Base-by-base conservation (phyloP, 2,113 vertebrate genomes). In the Gopherus flavomarginatus region DNA sequence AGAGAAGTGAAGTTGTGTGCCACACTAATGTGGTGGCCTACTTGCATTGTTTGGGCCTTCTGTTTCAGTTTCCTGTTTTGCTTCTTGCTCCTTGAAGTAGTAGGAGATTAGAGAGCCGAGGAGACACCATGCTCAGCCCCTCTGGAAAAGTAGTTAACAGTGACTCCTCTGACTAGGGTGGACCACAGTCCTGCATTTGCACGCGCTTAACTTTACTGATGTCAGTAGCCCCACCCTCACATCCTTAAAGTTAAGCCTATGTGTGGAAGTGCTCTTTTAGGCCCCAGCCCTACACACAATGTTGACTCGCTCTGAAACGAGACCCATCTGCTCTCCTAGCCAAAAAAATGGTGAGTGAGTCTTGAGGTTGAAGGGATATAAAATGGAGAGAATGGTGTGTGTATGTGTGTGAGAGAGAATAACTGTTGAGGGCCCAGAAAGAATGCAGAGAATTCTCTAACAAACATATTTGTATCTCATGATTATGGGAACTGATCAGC, bases 1-100 rank as follows among this genome's bases (percentile, higher is more conserved):
- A 86, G 86, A 91, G 88, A 95, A 81, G 31, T 92, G 90, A 88
- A 89, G 90, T 86, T 95, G 94, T 87, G 35, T 97, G 93, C 89
- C 91, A 97, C 91, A 82, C 62, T 94, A 1, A 54, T 6, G 13
- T 78, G 57, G 54, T 94, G 91, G 95, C 95, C 92, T 97, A 69
- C 38, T 81, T 84, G 92, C 87, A 92, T 97, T 57, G 90, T 59
- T 54, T 44, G 79, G 62, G 62, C 62, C 62, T n/a, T 69, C 62
- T 69, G 62, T 9, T 69, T 72, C 65, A 21, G n/a, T 11, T 62
- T 38, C 90, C 94, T 87, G 72, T 90, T 59, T 85, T 92, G 24
- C 26, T 21, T 54, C 83, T 90, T 79, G 42, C 81, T 91, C 8
- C 42, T 85, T 83, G 84, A 94, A 94, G 52, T 85, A 83, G 29